A percentile compares a stretch with the other conserved stretches of the same genome.
phyloP scores from a whole-genome alignment of 2,797 vertebrate genomes.

The Thamnophis elegans region DNA sequence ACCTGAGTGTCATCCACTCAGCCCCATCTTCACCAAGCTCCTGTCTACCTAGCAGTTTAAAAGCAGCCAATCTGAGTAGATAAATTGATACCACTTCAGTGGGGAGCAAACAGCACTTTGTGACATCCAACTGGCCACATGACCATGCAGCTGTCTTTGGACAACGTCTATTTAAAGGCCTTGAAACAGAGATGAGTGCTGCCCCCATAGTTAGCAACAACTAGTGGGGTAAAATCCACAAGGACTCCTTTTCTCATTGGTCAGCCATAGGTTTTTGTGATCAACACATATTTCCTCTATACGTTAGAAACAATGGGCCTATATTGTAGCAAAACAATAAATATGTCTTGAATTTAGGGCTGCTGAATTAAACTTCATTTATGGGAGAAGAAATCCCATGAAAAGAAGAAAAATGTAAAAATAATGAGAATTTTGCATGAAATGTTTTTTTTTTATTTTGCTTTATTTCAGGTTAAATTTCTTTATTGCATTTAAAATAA shows the following conservation, averaged over 20 bases:
- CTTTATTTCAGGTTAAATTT: neutral
- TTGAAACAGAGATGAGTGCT: neutral
- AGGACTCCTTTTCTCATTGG: neutral
- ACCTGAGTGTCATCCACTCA: neutral
- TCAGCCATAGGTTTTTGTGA: neutral
- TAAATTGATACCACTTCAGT: neutral
- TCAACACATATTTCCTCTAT: neutral
- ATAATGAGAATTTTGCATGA: no score
- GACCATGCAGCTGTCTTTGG: neutral
- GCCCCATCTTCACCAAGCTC: neutral
- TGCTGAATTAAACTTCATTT: neutral
- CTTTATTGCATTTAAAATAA: no score
- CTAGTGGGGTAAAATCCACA: neutral
- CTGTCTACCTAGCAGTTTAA: neutral
- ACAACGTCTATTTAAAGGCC: neutral
- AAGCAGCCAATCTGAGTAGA: neutral
- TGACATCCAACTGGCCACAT: neutral
- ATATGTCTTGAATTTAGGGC: neutral
- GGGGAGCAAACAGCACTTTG: neutral
- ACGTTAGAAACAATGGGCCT: neutral
- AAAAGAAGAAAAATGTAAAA: neutral
- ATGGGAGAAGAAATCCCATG: neutral
- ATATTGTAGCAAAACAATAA: neutral
- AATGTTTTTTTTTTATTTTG: neutral
- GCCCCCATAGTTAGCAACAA: neutral